A percentile compares a stretch with the other conserved stretches of the same genome.
phyloP scores from a whole-genome alignment of 2,113 vertebrate genomes.

The Collichthys lucidus region DNA sequence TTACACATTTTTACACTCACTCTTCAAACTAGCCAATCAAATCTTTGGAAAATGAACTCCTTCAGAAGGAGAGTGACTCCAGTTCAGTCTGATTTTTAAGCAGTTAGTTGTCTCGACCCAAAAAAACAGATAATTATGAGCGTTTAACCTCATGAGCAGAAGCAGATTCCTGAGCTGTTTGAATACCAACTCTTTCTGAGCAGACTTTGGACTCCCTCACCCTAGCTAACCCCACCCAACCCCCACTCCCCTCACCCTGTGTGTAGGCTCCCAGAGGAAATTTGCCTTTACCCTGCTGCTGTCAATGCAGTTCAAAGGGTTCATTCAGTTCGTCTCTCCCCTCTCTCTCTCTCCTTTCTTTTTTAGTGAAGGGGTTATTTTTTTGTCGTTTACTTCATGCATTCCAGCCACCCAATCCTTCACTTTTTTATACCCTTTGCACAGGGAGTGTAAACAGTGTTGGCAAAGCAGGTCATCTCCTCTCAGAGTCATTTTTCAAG shows the following conservation, averaged over 20 bases:
- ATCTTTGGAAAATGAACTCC: not conserved
- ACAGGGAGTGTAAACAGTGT: slow-evolving; percentile 52
- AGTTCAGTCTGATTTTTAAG: not conserved
- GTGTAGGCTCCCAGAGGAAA: slow-evolving; percentile 77
- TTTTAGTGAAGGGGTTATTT: slow-evolving; percentile 58
- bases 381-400: slow-evolving; percentile 77
- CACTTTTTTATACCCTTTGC: slow-evolving; percentile 45
- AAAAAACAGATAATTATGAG: slow-evolving; percentile 30
- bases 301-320: slow-evolving; percentile 81
- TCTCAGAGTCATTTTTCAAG: not conserved
- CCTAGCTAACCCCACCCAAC: slow-evolving; percentile 81
- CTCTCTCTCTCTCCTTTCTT: slow-evolving; percentile 46
- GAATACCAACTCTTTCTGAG: slow-evolving; percentile 68
- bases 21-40: not conserved
- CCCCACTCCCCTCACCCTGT: slow-evolving; percentile 70
- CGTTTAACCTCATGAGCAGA: slow-evolving; percentile 1
- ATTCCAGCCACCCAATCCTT: slow-evolving; percentile 73
- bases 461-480: slow-evolving; percentile 36
- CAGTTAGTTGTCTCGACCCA: not conserved
- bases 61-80: not conserved
- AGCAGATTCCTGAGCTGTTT: slow-evolving; percentile 60
- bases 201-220: slow-evolving; percentile 75
- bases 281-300: slow-evolving; percentile 74
- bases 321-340: slow-evolving; percentile 71
- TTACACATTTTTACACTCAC: not conserved